phyloP scores from a whole-genome alignment of 1,140 invertebrate species.

The Drosophila tropicalis region DNA sequence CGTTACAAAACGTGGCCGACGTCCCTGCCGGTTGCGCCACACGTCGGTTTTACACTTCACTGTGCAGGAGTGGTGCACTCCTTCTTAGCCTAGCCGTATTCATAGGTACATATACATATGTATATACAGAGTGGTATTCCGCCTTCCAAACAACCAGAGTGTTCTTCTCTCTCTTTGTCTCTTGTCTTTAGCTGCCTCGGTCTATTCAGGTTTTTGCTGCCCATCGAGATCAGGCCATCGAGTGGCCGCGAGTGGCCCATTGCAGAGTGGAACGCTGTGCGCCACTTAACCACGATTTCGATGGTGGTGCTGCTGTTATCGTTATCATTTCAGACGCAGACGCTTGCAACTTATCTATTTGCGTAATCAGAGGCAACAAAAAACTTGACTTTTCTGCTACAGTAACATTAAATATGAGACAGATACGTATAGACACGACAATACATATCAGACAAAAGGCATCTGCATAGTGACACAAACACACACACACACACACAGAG shows the following conservation, averaged over 20 bases:
- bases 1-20: slow-evolving; percentile 67
- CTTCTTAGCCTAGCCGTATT: not conserved
- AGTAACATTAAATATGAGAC: slow-evolving; percentile 37
- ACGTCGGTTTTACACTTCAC: slow-evolving; percentile 73
- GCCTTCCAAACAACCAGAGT: slow-evolving; percentile 47
- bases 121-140: slow-evolving; percentile 27
- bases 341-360: slow-evolving; percentile 53
- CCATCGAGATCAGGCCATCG: slow-evolving; percentile 35
- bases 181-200: not conserved
- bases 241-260: slow-evolving; percentile 51
- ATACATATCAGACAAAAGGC: slow-evolving; percentile 13
- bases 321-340: slow-evolving; percentile 32
- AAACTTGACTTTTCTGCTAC: slow-evolving; percentile 51
- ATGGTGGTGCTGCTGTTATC: slow-evolving; percentile 45
- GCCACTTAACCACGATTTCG: slow-evolving; percentile 69
- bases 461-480: slow-evolving; percentile 5
- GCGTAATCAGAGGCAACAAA: slow-evolving; percentile 49
- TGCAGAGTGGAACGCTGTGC: slow-evolving; percentile 35
- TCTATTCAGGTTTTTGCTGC: slow-evolving; percentile 35
- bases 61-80: slow-evolving; percentile 28
- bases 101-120: not conserved
- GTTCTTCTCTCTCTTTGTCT: not conserved
- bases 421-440: not conserved
- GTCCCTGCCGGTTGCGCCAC: slow-evolving; percentile 36
- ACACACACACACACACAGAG: no score